These are phyloP conservation scores for Patella pellucida DNA, from an alignment of 2,888 invertebrate species.

Conservation along the genomic window DNA sequence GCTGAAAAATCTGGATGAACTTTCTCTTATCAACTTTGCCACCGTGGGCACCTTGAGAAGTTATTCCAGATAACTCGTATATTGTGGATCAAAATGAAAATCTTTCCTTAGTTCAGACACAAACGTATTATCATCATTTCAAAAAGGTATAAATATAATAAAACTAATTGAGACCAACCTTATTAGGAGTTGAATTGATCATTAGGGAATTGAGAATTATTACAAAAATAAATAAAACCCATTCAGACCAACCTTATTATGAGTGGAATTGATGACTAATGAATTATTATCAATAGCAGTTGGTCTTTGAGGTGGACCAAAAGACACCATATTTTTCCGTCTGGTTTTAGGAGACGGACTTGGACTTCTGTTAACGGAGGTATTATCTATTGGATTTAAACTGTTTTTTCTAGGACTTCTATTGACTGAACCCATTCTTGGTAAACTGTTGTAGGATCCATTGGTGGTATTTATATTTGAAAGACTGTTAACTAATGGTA, in stretches of 20 bases:
- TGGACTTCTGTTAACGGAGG: conserved; percentile 46
- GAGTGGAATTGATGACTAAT: conserved; percentile 77
- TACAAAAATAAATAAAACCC: too few species aligned
- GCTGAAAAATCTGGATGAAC: too few species aligned
- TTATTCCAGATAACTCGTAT: too few species aligned
- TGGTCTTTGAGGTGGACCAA: conserved; percentile 72
- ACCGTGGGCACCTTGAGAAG: too few species aligned
- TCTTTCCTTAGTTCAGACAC: too few species aligned
- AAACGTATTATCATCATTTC: too few species aligned
- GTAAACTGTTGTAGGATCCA: conserved; percentile 35
- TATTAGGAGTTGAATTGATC: conserved; percentile 75
- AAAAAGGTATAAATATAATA: too few species aligned
- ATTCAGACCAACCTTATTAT: conserved; percentile 73
- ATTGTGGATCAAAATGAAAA: too few species aligned
- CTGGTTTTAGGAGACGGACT: conserved; percentile 58
- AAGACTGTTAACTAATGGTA: conserved; percentile 6
- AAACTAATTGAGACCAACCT: conserved; percentile 71
- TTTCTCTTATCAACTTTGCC: too few species aligned
- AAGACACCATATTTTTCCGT: conserved; percentile 39
- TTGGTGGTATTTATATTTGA: background rate
- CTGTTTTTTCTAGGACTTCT: conserved; percentile 47
- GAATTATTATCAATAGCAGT: conserved; percentile 84
- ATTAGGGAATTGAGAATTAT: conserved; percentile 80
- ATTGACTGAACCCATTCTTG: conserved; percentile 39
- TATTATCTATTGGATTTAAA: conserved; percentile 42